These are phyloP conservation scores for Amiota communis DNA, from an alignment of 2,888 invertebrate species.

Conservation along the genomic window DNA sequence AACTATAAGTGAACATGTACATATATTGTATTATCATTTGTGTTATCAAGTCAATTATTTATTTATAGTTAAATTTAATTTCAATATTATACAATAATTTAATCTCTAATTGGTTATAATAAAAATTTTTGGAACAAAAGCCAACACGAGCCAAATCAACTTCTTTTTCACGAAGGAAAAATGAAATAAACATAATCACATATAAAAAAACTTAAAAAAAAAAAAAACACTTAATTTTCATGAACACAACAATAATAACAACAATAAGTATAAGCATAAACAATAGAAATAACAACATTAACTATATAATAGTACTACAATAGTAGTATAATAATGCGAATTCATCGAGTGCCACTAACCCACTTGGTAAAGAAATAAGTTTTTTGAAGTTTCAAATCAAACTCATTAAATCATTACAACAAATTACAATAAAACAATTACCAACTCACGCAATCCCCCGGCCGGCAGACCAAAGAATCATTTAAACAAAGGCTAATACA, in stretches of 20 bases:
- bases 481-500: constrained; percentile 26
- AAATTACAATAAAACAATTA: constrained; percentile 49
- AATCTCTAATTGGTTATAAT: no score
- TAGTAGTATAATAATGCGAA: no score
- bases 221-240: constrained; percentile 36
- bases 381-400: constrained; percentile 27
- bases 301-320: background rate
- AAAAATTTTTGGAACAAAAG: no score
- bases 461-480: background rate
- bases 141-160: no score
- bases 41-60: no score
- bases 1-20: no score
- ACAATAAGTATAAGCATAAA: constrained; percentile 30
- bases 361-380: constrained; percentile 45
- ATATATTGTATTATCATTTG: no score
- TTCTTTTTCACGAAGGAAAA: no score
- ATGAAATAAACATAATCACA: constrained; percentile 45
- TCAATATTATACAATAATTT: no score
- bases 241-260: constrained; percentile 9
- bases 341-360: constrained; percentile 60
- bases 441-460: constrained; percentile 49
- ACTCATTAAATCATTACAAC: constrained; percentile 53
- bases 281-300: constrained; percentile 14
- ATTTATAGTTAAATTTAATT: no score
- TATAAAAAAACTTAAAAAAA: constrained; percentile 48